phyloP scores from a whole-genome alignment of 1,140 invertebrate genomes.

The Sitophilus oryzae region DNA sequence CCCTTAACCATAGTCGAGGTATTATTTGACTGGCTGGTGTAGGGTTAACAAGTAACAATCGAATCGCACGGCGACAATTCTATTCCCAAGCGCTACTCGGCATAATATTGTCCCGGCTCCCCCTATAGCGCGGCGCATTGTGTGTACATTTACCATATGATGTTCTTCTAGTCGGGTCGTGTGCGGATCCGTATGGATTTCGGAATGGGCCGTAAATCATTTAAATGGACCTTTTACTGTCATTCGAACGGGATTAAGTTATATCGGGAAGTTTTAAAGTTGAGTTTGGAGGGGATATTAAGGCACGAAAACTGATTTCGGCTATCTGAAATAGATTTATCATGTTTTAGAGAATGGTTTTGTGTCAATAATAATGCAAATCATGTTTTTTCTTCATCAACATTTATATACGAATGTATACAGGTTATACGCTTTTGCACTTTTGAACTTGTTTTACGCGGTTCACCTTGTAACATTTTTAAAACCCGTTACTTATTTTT shows the following conservation, averaged over 20 bases:
- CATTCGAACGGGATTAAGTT: constrained; percentile 4
- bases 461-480: too few species aligned
- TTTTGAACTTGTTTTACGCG: too few species aligned
- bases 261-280: neutral
- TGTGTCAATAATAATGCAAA: too few species aligned
- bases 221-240: constrained; percentile 25
- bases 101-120: constrained; percentile 39
- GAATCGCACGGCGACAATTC: constrained; percentile 40
- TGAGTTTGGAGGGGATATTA: too few species aligned
- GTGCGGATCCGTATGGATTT: constrained; percentile 24
- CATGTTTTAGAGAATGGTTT: too few species aligned
- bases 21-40: constrained; percentile 31
- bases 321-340: too few species aligned
- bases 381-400: too few species aligned
- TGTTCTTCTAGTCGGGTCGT: constrained; percentile 33
- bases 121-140: constrained; percentile 29
- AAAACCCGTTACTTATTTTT: too few species aligned
- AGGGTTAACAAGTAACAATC: constrained; percentile 45
- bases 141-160: constrained; percentile 41
- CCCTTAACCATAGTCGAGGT: neutral
- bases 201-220: constrained; percentile 29
- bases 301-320: too few species aligned
- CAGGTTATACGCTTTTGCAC: too few species aligned
- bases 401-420: too few species aligned
- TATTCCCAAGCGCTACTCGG: constrained; percentile 38